Evolutionary conservation across 1,140 invertebrate species (phyloP).

Genomic region (Ceratoteleas bidentatus): DNA sequence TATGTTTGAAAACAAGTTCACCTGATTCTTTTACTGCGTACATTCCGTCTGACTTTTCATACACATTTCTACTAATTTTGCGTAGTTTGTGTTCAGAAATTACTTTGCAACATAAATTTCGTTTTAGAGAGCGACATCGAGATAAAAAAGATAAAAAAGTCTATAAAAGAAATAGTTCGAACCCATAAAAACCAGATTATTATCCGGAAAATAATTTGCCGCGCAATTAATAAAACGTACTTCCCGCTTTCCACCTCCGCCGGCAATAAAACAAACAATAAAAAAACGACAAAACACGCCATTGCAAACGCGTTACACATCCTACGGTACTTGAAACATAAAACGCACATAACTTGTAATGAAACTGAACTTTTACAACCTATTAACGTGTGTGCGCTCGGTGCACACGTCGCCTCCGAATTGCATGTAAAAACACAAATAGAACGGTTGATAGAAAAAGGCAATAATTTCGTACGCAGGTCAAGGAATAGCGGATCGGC

Average conservation of each 20-base stretch:
- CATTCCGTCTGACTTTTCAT: too few relatives aligned
- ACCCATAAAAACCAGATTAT: too few relatives aligned
- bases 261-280: not conserved
- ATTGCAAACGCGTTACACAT: constrained; percentile 34
- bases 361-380: constrained; percentile 52
- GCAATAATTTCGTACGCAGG: constrained; percentile 65
- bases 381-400: constrained; percentile 51
- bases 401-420: constrained; percentile 29
- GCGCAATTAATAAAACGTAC: too few relatives aligned
- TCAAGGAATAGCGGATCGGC: constrained; percentile 60
- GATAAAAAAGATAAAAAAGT: too few relatives aligned
- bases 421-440: constrained; percentile 49
- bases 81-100: too few relatives aligned
- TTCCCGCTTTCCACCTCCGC: too few relatives aligned
- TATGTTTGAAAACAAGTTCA: too few relatives aligned
- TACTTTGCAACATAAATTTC: too few relatives aligned
- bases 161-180: too few relatives aligned
- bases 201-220: constrained; percentile 3
- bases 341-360: constrained; percentile 40
- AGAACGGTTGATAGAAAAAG: constrained; percentile 54
- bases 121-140: too few relatives aligned
- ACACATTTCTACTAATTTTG: too few relatives aligned
- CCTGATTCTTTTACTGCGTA: too few relatives aligned
- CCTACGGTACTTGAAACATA: constrained; percentile 22
- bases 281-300: constrained; percentile 19